Base-by-base conservation (phyloP, 2,113 vertebrate species). In the Chloebia gouldiae region DNA sequence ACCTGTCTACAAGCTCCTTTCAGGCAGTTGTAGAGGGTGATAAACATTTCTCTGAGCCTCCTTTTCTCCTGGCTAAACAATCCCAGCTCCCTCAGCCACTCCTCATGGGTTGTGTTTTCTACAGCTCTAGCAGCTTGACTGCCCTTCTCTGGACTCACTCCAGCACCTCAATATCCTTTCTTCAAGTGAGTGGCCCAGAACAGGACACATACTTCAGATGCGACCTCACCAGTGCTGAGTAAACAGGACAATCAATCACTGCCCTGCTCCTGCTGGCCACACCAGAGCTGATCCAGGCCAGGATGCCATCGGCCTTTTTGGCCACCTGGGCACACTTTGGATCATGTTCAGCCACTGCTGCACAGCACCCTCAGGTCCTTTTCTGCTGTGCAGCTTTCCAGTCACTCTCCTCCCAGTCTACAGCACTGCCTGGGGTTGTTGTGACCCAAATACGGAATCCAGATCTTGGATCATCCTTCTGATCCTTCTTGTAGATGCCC, bases 321-420 rank as follows among this genome's bases (percentile, higher is more conserved):
- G 28, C 19, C 33, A 17, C 28, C 23, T 24, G 33, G 37, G 12
- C 4, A 44, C 37, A 28, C 2, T 0, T 15, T 51, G 37, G 60
- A 3, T 51, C 28, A 30, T 14, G 15, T 51, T 33, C 37, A 65
- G 22, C 31, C 3, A 1, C 35, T 44, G 8, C 3, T 28, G 6
- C 1, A 15, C 33, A 37, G 22, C 15, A 28, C 2, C 3, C 5
- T 10, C 15, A 15, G 33, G 16, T 7, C 2, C 5, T 39, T 50
- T 59, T 66, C 37, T 11, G 1, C 19, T 11, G 5, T 6, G 5
- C 37, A 81, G 4, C 5, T 75, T 57, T 30, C 51, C 45, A 39
- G 9, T 0, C 13, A 3, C 28, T 56, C 35, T 45, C 37, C 3
- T 1, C 22, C 23, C 8, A 60, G 9, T 15, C 19, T 59, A 0